Percentiles rank a stretch among this genome's conserved stretches.
Evolutionary conservation across 2,888 invertebrate genomes (phyloP).

Genomic region (Coleophora deauratella): DNA sequence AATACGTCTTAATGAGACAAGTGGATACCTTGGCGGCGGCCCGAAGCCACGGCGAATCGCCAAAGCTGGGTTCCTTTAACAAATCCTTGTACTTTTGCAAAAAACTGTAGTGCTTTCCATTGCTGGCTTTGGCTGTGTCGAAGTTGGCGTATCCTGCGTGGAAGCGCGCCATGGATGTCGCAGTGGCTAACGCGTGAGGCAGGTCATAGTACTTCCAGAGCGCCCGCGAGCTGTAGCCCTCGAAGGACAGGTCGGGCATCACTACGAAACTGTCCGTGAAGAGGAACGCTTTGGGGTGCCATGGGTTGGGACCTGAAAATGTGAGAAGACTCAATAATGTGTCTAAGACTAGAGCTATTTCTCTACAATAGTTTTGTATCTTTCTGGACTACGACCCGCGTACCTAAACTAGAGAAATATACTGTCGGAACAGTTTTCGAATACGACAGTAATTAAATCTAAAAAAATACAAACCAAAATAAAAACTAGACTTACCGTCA

Average conservation of each 20-base stretch:
- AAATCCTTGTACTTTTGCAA: constrained; percentile 29
- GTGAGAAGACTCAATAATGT: no score
- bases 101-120: constrained; percentile 24
- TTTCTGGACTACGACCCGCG: no score
- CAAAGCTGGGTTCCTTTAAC: constrained; percentile 34
- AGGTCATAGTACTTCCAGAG: constrained; percentile 31
- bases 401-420: no score
- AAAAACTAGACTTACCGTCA: constrained; percentile 25
- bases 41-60: constrained; percentile 38
- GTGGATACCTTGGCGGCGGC: constrained; percentile 40
- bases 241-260: constrained; percentile 43
- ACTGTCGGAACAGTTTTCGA: no score
- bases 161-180: constrained; percentile 41
- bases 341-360: no score
- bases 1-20: constrained; percentile 37
- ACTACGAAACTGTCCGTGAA: constrained; percentile 42
- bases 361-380: no score
- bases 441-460: no score
- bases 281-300: constrained; percentile 39
- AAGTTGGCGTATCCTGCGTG: constrained; percentile 50
- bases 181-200: constrained; percentile 30
- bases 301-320: constrained; percentile 33
- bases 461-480: no score
- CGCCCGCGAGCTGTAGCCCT: constrained; percentile 36
- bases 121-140: constrained; percentile 27